phyloP scores from a whole-genome alignment of 2,113 vertebrate genomes.

The Plotosus lineatus region DNA sequence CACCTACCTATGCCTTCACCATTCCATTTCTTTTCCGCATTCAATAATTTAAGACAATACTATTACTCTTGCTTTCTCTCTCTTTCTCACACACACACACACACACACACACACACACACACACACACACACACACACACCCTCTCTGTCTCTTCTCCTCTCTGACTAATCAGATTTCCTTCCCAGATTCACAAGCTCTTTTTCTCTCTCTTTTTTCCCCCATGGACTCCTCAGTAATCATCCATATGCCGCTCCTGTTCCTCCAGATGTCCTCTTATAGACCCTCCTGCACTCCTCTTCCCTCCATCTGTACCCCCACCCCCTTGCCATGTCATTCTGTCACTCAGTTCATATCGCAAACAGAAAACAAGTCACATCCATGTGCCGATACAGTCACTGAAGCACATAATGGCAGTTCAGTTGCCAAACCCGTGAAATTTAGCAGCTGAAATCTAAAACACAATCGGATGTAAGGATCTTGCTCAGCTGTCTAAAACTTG shows the following conservation, averaged over 20 bases:
- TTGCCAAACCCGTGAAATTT: slow-evolving; percentile 24
- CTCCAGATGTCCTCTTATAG: slow-evolving; percentile 2
- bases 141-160: slow-evolving; percentile 48
- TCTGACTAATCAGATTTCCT: slow-evolving; percentile 47
- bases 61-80: slow-evolving; percentile 43
- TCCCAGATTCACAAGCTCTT: slow-evolving; percentile 29
- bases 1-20: slow-evolving; percentile 7
- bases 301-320: slow-evolving; percentile 9
- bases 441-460: slow-evolving; percentile 16
- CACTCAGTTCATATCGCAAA: slow-evolving; percentile 2
- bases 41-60: slow-evolving; percentile 40
- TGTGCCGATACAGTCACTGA: slow-evolving; percentile 23
- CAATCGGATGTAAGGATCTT: slow-evolving; percentile 32
- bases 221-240: slow-evolving; percentile 17
- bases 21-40: slow-evolving; percentile 1
- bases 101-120: too few species aligned
- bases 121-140: too few species aligned
- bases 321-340: slow-evolving; percentile 18
- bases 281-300: background rate
- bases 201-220: slow-evolving; percentile 50
- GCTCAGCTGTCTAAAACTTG: slow-evolving; percentile 1
- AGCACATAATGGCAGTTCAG: slow-evolving; percentile 27
- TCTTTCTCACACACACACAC: too few species aligned
- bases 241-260: slow-evolving; percentile 9
- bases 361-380: slow-evolving; percentile 20